phyloP scores from a whole-genome alignment of 2,888 invertebrate genomes.

The Pachydiplax longipennis region DNA sequence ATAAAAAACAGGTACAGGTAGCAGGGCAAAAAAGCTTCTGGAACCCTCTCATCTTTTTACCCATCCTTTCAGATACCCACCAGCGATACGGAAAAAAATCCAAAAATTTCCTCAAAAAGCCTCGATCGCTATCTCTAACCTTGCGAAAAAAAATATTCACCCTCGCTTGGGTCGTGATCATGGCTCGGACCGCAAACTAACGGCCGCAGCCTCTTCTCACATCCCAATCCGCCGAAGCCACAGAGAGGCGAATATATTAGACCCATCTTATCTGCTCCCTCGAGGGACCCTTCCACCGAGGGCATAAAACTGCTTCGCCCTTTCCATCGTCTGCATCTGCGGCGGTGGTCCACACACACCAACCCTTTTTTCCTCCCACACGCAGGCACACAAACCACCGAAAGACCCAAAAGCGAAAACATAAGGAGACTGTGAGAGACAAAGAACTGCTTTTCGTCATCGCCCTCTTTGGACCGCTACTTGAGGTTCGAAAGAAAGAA shows the following conservation, averaged over 20 bases:
- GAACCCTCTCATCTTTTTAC: no score
- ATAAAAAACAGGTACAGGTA: no score
- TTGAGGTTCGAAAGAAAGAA: neutral
- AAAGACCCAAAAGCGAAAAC: neutral
- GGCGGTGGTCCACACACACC: neutral
- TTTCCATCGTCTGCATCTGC: neutral
- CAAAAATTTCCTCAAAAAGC: neutral
- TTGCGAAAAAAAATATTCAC: neutral
- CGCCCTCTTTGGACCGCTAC: neutral
- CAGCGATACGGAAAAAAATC: neutral
- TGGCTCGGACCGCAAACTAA: neutral
- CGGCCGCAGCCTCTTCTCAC: neutral
- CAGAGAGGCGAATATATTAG: neutral
- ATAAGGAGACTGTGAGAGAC: neutral
- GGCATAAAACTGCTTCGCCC: neutral
- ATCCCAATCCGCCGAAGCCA: neutral
- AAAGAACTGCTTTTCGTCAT: neutral
- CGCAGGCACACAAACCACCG: neutral
- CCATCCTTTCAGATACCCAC: neutral
- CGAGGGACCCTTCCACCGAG: neutral
- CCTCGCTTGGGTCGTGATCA: neutral
- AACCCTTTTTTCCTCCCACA: neutral
- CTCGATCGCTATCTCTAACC: neutral
- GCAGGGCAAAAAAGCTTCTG: no score
- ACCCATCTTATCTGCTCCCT: neutral